A percentile compares a stretch with the other conserved stretches of the same genome.
Conservation (phyloP, 1,140 invertebrate species). For the Procambarus clarkii region DNA sequence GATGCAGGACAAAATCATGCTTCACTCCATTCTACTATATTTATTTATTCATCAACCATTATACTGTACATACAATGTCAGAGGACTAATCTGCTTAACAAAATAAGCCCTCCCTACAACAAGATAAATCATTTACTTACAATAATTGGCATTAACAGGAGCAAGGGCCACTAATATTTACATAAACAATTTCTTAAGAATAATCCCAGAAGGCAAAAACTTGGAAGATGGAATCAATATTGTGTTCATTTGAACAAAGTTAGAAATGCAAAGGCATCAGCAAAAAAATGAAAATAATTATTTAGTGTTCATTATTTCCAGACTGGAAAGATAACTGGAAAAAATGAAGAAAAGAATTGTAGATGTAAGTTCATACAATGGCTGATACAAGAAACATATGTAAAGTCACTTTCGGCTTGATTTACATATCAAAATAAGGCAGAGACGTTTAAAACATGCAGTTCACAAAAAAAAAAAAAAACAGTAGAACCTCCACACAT, state of each 20-base stretch:
- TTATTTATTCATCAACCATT: constrained; percentile 69
- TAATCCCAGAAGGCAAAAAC: constrained; percentile 63
- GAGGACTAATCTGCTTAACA: constrained; percentile 55
- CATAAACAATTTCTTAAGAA: constrained; percentile 61
- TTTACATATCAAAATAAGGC: background rate
- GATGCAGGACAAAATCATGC: background rate
- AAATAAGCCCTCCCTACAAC: constrained; percentile 63
- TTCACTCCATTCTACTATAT: constrained; percentile 47
- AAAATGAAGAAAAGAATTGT: background rate
- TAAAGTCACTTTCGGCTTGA: background rate
- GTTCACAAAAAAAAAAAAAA: background rate
- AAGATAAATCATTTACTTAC: constrained; percentile 70
- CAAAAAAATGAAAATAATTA: constrained; percentile 1
- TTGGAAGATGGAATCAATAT: constrained; percentile 50
- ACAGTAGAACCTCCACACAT: background rate
- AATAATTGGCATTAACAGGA: constrained; percentile 67
- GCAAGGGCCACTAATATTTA: constrained; percentile 59
- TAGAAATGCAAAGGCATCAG: constrained; percentile 30
- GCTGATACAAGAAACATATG: background rate
- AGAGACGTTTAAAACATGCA: background rate
- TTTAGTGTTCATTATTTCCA: constrained; percentile 27
- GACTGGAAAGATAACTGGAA: background rate
- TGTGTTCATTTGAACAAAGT: constrained; percentile 12
- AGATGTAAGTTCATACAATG: background rate
- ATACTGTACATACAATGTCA: constrained; percentile 66